These are phyloP conservation scores for Styela clava DNA, from an alignment of 23 tunicate genomes.

Conservation along the genomic window DNA sequence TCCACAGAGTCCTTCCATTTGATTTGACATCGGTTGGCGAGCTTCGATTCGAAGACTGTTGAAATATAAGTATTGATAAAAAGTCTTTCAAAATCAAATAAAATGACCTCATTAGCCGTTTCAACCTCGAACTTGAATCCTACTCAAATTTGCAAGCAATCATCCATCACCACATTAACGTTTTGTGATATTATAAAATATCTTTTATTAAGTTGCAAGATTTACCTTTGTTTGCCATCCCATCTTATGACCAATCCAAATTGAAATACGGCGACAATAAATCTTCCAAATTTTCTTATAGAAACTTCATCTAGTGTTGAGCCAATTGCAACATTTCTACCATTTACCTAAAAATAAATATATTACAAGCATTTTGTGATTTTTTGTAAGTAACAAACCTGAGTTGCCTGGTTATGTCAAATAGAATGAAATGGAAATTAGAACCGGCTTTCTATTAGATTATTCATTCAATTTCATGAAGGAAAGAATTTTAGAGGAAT, in stretches of 20 bases:
- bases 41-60: slow-evolving; percentile 51
- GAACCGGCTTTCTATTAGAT: too few relatives aligned
- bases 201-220: too few relatives aligned
- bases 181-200: too few relatives aligned
- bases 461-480: too few relatives aligned
- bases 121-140: too few relatives aligned
- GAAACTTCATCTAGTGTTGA: slow-evolving; percentile 13
- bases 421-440: too few relatives aligned
- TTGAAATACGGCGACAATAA: slow-evolving; percentile 26
- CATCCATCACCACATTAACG: too few relatives aligned
- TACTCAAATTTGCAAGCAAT: too few relatives aligned
- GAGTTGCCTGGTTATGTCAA: too few relatives aligned
- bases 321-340: slow-evolving; percentile 4
- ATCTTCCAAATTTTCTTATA: slow-evolving; percentile 27
- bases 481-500: neutral
- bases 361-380: neutral
- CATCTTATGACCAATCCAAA: slow-evolving; percentile 46
- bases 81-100: neutral
- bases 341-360: slow-evolving; percentile 9
- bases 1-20: slow-evolving; percentile 63
- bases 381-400: too few relatives aligned
- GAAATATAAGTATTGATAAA: neutral
- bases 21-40: slow-evolving; percentile 10
- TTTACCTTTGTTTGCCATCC: slow-evolving; percentile 34
- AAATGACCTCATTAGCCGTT: too few relatives aligned